Conservation (phyloP, 2,113 vertebrate genomes). For the Phrynocephalus versicolor region DNA sequence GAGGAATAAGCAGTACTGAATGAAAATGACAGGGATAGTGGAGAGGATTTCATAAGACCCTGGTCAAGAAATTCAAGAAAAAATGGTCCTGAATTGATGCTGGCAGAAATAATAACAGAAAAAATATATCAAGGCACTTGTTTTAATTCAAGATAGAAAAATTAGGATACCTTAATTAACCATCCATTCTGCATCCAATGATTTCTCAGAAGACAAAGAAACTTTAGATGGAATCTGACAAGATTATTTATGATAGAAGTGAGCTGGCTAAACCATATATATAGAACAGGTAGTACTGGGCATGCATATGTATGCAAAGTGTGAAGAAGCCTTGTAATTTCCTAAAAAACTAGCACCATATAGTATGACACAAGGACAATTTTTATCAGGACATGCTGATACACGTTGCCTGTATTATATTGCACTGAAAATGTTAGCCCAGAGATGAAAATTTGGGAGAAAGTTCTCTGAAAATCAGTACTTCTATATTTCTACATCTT, state of each 20-base stretch:
- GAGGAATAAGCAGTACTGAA: not conserved
- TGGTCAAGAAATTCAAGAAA: not conserved
- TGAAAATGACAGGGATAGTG: not conserved
- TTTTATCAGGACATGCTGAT: too few relatives aligned
- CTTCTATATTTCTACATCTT: not conserved
- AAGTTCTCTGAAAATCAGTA: not conserved
- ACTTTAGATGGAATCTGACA: not conserved
- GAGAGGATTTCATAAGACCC: not conserved
- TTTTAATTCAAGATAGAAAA: not conserved
- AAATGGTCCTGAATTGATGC: not conserved
- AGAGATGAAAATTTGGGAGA: not conserved
- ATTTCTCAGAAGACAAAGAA: not conserved
- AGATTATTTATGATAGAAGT: not conserved
- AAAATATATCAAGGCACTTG: not conserved
- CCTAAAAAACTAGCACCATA: not conserved
- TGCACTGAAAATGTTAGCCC: not conserved
- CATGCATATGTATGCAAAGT: too few relatives aligned
- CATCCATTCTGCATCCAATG: not conserved
- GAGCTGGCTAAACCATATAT: not conserved
- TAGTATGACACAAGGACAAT: not conserved
- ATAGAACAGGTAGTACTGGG: not conserved
- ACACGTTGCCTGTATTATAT: not conserved
- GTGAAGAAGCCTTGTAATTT: not conserved
- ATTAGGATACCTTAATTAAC: not conserved
- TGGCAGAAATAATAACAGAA: not conserved